Conservation (phyloP, 2,888 invertebrate genomes). For the Drosophila planitibia region DNA sequence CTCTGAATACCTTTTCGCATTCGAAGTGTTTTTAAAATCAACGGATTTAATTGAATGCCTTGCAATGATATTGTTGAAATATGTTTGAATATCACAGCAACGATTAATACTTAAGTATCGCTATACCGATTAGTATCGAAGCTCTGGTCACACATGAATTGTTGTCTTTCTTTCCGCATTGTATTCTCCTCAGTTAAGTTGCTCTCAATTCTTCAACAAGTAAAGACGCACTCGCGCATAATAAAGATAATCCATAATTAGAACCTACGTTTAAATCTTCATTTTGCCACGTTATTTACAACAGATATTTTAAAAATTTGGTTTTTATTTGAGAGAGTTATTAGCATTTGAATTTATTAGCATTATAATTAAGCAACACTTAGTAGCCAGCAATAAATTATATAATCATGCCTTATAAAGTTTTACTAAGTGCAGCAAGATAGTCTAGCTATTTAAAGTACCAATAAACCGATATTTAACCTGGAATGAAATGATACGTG, state of each 20-base stretch:
- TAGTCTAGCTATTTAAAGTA: not conserved
- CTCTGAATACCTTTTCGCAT: not conserved
- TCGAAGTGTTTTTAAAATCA: not conserved
- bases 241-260: too few species aligned
- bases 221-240: too few species aligned
- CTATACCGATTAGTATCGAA: too few species aligned
- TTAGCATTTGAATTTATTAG: not conserved
- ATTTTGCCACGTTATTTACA: too few species aligned
- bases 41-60: not conserved
- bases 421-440: not conserved
- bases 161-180: too few species aligned
- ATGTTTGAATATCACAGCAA: too few species aligned
- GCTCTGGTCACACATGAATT: too few species aligned
- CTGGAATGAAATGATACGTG: not conserved
- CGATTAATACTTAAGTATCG: too few species aligned
- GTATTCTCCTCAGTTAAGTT: too few species aligned
- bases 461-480: not conserved
- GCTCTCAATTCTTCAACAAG: too few species aligned
- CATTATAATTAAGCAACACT: not conserved
- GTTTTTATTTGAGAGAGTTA: not conserved
- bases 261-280: too few species aligned
- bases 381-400: slow-evolving; percentile 3
- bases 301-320: not conserved
- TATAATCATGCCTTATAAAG: not conserved
- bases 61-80: not conserved